Conservation (phyloP, 30 jellyfish, hydroid and myxozoan species). For the Phacellophora camtschatica region DNA sequence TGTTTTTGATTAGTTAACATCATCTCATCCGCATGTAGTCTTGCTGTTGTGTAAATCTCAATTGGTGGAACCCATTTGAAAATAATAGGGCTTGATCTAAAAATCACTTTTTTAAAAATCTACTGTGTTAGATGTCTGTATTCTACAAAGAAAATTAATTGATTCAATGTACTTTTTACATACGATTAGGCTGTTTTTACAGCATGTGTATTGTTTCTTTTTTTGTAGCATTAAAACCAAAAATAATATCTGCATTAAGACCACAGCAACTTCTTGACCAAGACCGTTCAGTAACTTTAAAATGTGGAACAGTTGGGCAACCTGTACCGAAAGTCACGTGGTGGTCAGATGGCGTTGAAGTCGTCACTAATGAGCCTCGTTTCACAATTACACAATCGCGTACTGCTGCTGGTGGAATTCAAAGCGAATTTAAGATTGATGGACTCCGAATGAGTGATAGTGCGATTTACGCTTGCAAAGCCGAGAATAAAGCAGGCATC, state of each 20-base stretch:
- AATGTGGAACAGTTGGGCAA: slow-evolving; percentile 65
- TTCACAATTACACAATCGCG: neutral
- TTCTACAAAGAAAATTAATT: too few species aligned
- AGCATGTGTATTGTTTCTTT: too few species aligned
- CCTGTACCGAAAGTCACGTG: slow-evolving; percentile 75
- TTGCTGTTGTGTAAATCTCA: too few species aligned
- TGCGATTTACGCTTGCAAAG: slow-evolving; percentile 75
- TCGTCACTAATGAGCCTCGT: slow-evolving; percentile 1
- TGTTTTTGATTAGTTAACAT: too few species aligned
- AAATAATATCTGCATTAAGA: neutral
- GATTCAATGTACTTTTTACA: too few species aligned
- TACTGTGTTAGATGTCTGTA: neutral
- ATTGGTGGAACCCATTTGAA: too few species aligned
- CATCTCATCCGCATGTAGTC: too few species aligned
- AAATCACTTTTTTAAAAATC: too few species aligned
- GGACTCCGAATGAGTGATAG: slow-evolving; percentile 69
- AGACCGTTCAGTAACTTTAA: slow-evolving; percentile 32
- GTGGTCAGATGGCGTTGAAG: slow-evolving; percentile 57
- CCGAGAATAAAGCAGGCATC: slow-evolving; percentile 80
- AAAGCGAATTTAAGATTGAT: slow-evolving; percentile 30
- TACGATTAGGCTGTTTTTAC: too few species aligned
- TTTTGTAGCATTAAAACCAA: slow-evolving; percentile 33
- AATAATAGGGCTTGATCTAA: neutral
- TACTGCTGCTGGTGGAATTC: slow-evolving; percentile 29
- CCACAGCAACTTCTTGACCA: slow-evolving; percentile 31